Base-by-base conservation (phyloP, 2,888 invertebrate species). In the Agapostemon virescens region DNA sequence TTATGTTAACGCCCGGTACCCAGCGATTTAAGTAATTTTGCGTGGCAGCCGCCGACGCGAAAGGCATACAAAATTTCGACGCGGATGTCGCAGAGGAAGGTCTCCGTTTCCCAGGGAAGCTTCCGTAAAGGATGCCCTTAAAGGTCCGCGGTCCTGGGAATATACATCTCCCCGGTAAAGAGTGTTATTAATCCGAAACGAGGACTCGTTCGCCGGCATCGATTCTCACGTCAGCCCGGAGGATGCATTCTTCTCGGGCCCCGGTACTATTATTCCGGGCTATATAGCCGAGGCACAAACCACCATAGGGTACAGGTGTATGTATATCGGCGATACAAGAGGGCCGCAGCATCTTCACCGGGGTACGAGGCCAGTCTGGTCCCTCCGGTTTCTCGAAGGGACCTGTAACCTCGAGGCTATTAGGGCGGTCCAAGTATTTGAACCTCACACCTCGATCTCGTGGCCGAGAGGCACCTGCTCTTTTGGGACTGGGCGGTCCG, bases 391-490 rank as follows among this genome's bases (percentile, higher is more conserved):
- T 89, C 89, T 88, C 81, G 83, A 84, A 88, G 87, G 88, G 90
- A 89, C 90, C 90, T 87, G 90, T 90, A 90, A 90, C 90, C 91
- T 90, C 89, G 87, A 86, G 90, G 90, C 91, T 90, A 91, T 91
- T 90, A 90, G 91, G 91, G 91, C 91, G 90, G 90, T 90, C 88
- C 90, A 89, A 90, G 89, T 89, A 91, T 91, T 91, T 90, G 90
- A 91, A 91, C 91, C 91, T 91, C 91, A 91, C 91, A 91, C 91
- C 90, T 91, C 90, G 91, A 91, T 90, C 88, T 87, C 88, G 88
- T 86, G 88, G 88, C 90, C 89, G 88, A 90, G 90, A 90, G 90
- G 90, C 91, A 91, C 91, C 91, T 91, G 91, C 91, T 90, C 91
- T 90, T 91, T 91, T 89, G 89, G 90, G 88, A 90, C 90, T 90